A percentile compares a stretch with the other conserved stretches of the same genome.
These are phyloP conservation scores for Pristionchus mayeri DNA, from an alignment of 2,888 invertebrate species.

Conservation along the genomic window DNA sequence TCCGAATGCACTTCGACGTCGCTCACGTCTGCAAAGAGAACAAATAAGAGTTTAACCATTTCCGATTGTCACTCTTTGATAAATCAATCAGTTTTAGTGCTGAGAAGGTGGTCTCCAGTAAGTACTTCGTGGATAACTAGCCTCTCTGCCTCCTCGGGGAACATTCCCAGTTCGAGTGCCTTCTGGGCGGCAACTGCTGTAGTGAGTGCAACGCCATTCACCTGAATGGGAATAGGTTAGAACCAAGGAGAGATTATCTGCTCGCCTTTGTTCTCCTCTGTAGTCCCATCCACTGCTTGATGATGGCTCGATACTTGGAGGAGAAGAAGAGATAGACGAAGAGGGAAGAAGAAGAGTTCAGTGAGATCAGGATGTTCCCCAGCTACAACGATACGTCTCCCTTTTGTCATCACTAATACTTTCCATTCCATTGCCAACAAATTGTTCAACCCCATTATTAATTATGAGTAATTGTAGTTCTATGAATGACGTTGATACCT, in stretches of 20 bases:
- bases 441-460: no score
- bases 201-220: conserved; percentile 74
- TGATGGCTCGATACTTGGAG: conserved; percentile 71
- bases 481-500: not conserved
- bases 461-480: not conserved
- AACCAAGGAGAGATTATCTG: not conserved
- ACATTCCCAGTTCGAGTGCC: conserved; percentile 71
- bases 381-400: conserved; percentile 55
- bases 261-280: conserved; percentile 62
- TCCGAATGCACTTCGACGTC: not conserved
- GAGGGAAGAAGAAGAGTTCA: conserved; percentile 75
- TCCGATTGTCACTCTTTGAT: no score
- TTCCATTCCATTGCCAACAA: no score
- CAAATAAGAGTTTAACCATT: no score
- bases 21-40: conserved; percentile 10
- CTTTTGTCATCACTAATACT: no score
- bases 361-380: conserved; percentile 72
- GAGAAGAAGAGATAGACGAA: conserved; percentile 74
- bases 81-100: no score
- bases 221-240: conserved; percentile 53
- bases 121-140: no score
- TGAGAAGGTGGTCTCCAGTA: no score
- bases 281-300: conserved; percentile 73
- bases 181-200: conserved; percentile 74
- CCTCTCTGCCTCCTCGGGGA: conserved; percentile 71